Percentiles rank a stretch among this genome's conserved stretches.
These are phyloP conservation scores for Neomorphus geoffroyi DNA, from an alignment of 2,797 vertebrate genomes.

Conservation along the genomic window DNA sequence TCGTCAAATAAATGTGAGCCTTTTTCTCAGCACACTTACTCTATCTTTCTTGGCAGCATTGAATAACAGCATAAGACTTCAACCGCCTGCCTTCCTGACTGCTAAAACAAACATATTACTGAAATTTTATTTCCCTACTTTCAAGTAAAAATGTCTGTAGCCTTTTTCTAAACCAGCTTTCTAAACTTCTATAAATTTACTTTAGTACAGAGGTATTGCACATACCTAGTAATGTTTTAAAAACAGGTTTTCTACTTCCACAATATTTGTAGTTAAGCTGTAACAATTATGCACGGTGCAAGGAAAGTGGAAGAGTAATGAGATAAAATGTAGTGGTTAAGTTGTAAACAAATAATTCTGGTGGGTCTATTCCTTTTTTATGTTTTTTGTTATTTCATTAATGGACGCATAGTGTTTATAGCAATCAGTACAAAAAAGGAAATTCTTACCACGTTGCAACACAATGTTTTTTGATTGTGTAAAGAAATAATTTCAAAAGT, in stretches of 20 bases:
- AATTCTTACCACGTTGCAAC: background rate
- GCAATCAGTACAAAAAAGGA: background rate
- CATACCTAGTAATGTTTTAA: background rate
- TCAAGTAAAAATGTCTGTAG: background rate
- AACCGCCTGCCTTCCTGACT: background rate
- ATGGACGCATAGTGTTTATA: background rate
- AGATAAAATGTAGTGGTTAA: background rate
- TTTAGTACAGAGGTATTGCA: background rate
- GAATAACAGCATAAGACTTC: background rate
- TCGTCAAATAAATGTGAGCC: background rate
- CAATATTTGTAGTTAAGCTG: background rate
- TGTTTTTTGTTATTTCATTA: background rate
- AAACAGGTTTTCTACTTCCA: background rate
- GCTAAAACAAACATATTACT: background rate
- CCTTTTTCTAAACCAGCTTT: background rate
- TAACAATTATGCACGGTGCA: background rate
- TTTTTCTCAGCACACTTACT: background rate
- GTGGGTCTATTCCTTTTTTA: background rate
- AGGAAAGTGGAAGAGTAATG: background rate
- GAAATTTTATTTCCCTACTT: background rate
- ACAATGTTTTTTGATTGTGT: background rate
- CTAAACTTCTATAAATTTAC: background rate
- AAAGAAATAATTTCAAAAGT: background rate
- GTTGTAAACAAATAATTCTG: background rate
- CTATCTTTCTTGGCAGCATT: background rate